phyloP scores from a whole-genome alignment of 2,888 invertebrate genomes.

The Apotomis betuletana region DNA sequence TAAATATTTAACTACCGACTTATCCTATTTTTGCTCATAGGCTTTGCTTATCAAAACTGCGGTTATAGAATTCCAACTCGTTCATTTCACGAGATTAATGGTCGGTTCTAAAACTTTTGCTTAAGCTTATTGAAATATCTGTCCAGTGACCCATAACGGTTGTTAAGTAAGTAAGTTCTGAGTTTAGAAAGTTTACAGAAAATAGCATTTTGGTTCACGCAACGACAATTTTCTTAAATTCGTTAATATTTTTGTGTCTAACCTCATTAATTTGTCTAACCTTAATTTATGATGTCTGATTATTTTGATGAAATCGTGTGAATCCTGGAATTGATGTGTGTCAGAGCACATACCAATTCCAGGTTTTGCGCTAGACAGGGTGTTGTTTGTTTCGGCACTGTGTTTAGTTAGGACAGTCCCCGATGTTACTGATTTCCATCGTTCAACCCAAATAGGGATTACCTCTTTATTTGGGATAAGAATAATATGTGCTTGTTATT shows the following conservation, averaged over 20 bases:
- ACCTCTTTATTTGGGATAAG: slow-evolving; percentile 29
- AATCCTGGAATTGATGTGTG: background rate
- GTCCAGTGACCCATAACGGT: slow-evolving; percentile 12
- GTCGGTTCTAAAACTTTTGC: slow-evolving; percentile 20
- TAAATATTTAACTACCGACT: no score
- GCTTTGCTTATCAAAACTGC: background rate
- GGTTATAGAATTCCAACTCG: slow-evolving; percentile 11
- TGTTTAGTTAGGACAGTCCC: slow-evolving; percentile 38
- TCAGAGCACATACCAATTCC: background rate
- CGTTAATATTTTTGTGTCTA: no score
- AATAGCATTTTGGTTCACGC: background rate
- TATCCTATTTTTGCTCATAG: no score
- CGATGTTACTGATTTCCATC: slow-evolving; percentile 28
- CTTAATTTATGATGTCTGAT: background rate
- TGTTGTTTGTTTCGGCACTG: slow-evolving; percentile 24
- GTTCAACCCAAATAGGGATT: slow-evolving; percentile 30
- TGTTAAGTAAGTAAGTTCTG: slow-evolving; percentile 1
- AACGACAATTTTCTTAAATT: background rate
- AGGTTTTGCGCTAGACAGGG: slow-evolving; percentile 11
- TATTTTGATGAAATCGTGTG: background rate
- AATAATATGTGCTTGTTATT: slow-evolving; percentile 30
- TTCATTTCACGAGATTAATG: slow-evolving; percentile 16
- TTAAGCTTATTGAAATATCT: slow-evolving; percentile 25
- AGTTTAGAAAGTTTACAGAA: slow-evolving; percentile 8
- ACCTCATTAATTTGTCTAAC: no score